phyloP scores from a whole-genome alignment of 2,888 invertebrate genomes.

The Phanerotoma sp. region DNA sequence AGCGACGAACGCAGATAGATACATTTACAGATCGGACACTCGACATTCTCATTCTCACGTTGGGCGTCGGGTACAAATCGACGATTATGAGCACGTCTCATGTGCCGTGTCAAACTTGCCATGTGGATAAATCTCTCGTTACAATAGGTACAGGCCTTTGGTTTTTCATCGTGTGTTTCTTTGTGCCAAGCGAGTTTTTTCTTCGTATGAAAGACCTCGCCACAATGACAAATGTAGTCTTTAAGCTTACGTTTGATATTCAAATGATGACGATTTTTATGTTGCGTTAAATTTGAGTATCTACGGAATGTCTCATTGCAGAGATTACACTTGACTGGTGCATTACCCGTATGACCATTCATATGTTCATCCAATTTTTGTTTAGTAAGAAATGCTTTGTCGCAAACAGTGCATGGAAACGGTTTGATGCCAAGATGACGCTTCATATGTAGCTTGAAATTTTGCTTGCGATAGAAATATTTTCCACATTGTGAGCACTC shows the following conservation, averaged over 20 bases:
- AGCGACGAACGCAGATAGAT: slow-evolving; percentile 78
- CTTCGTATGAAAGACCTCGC: slow-evolving; percentile 79
- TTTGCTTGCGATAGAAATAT: slow-evolving; percentile 72
- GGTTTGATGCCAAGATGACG: slow-evolving; percentile 79
- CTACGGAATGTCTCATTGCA: slow-evolving; percentile 80
- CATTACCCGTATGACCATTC: slow-evolving; percentile 78
- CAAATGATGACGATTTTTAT: slow-evolving; percentile 76
- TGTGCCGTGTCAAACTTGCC: slow-evolving; percentile 80
- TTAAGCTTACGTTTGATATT: slow-evolving; percentile 70
- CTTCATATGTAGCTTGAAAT: slow-evolving; percentile 76
- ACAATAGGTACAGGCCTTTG: slow-evolving; percentile 82
- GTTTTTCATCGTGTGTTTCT: slow-evolving; percentile 80
- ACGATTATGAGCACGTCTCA: slow-evolving; percentile 77
- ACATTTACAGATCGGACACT: slow-evolving; percentile 77
- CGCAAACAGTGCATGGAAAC: slow-evolving; percentile 73
- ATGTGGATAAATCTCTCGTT: slow-evolving; percentile 84
- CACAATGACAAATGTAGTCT: slow-evolving; percentile 77
- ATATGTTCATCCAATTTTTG: slow-evolving; percentile 81
- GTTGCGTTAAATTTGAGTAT: slow-evolving; percentile 83
- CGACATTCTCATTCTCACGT: slow-evolving; percentile 68
- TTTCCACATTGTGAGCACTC: slow-evolving; percentile 83
- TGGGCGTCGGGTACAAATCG: slow-evolving; percentile 68
- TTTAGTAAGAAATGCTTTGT: slow-evolving; percentile 79
- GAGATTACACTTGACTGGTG: slow-evolving; percentile 77
- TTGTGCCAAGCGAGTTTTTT: slow-evolving; percentile 84